Base-by-base conservation (phyloP, 2,797 vertebrate genomes). In the Pseudochirops cupreus region DNA sequence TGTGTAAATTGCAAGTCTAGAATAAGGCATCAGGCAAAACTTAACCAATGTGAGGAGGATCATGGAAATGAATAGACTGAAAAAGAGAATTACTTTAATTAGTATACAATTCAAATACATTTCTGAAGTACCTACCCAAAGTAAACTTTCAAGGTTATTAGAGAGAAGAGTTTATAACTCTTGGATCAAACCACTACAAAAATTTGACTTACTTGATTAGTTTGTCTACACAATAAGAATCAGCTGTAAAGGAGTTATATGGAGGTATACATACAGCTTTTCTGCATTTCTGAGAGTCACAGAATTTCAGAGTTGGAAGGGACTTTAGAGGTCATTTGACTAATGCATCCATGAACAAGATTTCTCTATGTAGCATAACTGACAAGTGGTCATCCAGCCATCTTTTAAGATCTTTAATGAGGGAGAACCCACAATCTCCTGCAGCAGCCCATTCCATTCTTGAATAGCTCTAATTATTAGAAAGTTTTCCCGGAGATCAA, bases 1-100 rank as follows among this genome's bases (percentile, higher is more conserved):
- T 93, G 67, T 93, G 91, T 94, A 94, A 94, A 95, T 92, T 91
- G 93, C 39, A 90, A 95, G 54, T 57, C 39, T 96, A 94, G 90
- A 92, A 92, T 90, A 91, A 94, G 52, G 58, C 50, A 82, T 92
- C 95, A 56, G 58, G 21, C 91, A 94, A 31, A 96, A 56, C 46
- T 89, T 7, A 58, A 95, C 90, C 82, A 82, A 56, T 93, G 9
- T 95, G 29, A 74, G 10, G 39, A 57, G 95, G 55, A 89, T 0
- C 90, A 91, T 91, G 58, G 12, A 95, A 93, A 93, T 90, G 39
- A 94, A 14, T 33, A 94, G 33, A 91, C 14, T 87, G 56, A 55
- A 89, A 92, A 87, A 50, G 56, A 91, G n/a, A 39, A 82, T 82
- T 12, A 82, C 2, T 82, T 0, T 82, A 16, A 6, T 39, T 82